A percentile compares a stretch with the other conserved stretches of the same genome.
Conservation (phyloP, 1,140 invertebrate species). For the Bombyx mandarina region DNA sequence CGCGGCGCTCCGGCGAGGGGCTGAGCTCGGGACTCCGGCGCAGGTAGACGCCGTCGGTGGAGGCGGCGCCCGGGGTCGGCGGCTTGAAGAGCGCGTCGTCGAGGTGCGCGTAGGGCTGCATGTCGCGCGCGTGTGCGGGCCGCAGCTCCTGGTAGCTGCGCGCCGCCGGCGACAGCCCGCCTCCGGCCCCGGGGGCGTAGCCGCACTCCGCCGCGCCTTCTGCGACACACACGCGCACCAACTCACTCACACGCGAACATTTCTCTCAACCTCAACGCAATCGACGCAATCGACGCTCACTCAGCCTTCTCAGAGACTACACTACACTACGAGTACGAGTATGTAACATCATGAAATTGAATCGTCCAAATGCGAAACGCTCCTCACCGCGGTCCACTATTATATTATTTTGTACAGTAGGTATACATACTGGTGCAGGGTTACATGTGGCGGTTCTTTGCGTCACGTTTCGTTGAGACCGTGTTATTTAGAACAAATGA, state of each 20-base stretch:
- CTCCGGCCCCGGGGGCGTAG: conserved; percentile 39
- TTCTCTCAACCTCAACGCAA: not conserved
- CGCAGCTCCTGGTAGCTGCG: conserved; percentile 48
- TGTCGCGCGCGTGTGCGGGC: conserved; percentile 46
- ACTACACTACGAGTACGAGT: not conserved
- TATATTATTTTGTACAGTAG: too few relatives aligned
- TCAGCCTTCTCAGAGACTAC: not conserved
- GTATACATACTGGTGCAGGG: too few relatives aligned
- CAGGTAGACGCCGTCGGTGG: conserved; percentile 42
- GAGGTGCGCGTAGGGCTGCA: conserved; percentile 54
- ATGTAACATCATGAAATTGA: too few relatives aligned
- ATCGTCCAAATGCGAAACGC: too few relatives aligned
- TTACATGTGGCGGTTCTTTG: too few relatives aligned
- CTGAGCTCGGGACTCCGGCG: conserved; percentile 44
- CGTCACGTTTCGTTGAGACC: too few relatives aligned
- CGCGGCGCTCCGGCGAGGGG: conserved; percentile 44
- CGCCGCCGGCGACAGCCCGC: conserved; percentile 22
- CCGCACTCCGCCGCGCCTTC: conserved; percentile 45
- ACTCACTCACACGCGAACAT: not conserved
- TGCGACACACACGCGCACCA: conserved; percentile 29
- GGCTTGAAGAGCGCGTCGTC: conserved; percentile 50
- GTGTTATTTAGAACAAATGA: too few relatives aligned
- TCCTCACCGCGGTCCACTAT: not conserved
- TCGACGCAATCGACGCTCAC: not conserved
- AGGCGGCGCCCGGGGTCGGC: conserved; percentile 18